A percentile compares a stretch with the other conserved stretches of the same genome.
phyloP scores from a whole-genome alignment of 2,888 invertebrate species.

The Cataglyphis rosenhaueri region DNA sequence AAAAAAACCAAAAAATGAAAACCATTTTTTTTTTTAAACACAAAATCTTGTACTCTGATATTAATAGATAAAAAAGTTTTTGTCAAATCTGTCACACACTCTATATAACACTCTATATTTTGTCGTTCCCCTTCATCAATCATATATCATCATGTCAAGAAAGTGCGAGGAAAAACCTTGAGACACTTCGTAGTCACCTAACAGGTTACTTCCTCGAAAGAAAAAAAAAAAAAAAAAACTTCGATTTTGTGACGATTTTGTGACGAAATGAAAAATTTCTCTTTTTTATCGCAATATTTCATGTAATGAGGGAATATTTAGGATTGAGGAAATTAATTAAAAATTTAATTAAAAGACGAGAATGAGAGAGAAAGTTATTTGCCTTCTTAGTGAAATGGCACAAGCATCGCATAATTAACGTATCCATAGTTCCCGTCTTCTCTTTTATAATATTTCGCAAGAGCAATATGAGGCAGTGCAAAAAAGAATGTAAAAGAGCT shows the following conservation, averaged over 20 bases:
- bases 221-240: constrained; percentile 34
- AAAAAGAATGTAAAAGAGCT: neutral
- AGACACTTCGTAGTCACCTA: neutral
- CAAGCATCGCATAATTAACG: neutral
- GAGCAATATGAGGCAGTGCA: too few species aligned
- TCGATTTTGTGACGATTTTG: constrained; percentile 5
- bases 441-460: neutral
- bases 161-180: neutral
- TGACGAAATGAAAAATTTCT: neutral
- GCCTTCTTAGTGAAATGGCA: neutral
- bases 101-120: neutral
- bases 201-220: neutral
- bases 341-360: constrained; percentile 30
- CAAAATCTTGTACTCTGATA: neutral
- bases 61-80: neutral
- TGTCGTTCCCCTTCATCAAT: neutral
- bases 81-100: neutral
- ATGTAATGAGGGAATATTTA: constrained; percentile 3
- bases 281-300: constrained; percentile 11
- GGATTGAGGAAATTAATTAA: constrained; percentile 25
- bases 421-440: neutral
- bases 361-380: neutral
- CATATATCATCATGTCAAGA: constrained; percentile 25
- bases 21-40: neutral
- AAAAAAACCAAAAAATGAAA: neutral